Evolutionary conservation across 1,140 invertebrate species (phyloP).

Genomic region (Calliphora vicina): DNA sequence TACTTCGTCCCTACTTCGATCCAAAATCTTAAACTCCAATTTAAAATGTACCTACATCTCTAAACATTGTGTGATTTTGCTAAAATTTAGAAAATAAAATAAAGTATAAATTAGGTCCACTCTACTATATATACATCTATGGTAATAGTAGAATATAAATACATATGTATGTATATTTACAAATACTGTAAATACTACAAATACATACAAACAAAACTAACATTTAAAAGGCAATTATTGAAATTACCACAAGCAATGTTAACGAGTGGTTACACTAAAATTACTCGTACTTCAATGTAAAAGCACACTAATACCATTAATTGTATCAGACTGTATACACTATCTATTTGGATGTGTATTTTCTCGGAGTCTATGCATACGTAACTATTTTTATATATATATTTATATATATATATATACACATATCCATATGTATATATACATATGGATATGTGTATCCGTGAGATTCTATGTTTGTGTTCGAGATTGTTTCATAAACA

Average conservation of each 20-base stretch:
- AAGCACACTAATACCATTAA: neutral
- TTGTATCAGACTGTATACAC: neutral
- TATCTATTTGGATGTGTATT: neutral
- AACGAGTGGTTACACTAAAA: neutral
- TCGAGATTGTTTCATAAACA: neutral
- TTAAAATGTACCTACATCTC: too few relatives aligned
- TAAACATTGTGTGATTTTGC: too few relatives aligned
- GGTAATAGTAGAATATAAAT: neutral
- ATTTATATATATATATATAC: too few relatives aligned
- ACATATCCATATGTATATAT: too few relatives aligned
- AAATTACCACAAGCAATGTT: neutral
- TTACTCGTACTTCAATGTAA: neutral
- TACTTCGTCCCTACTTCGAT: too few relatives aligned
- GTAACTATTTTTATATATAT: too few relatives aligned
- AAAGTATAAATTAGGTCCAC: too few relatives aligned
- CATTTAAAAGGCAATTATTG: constrained; percentile 10
- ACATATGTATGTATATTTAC: neutral
- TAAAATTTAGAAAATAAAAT: too few relatives aligned
- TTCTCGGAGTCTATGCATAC: too few relatives aligned
- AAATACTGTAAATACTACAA: neutral
- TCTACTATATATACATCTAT: too few relatives aligned
- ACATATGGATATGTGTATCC: too few relatives aligned
- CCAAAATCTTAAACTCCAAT: too few relatives aligned
- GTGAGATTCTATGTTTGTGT: neutral
- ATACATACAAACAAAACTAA: neutral